A percentile compares a stretch with the other conserved stretches of the same genome.
Conservation (phyloP, 2,888 invertebrate species). For the Geotrupes spiniger region DNA sequence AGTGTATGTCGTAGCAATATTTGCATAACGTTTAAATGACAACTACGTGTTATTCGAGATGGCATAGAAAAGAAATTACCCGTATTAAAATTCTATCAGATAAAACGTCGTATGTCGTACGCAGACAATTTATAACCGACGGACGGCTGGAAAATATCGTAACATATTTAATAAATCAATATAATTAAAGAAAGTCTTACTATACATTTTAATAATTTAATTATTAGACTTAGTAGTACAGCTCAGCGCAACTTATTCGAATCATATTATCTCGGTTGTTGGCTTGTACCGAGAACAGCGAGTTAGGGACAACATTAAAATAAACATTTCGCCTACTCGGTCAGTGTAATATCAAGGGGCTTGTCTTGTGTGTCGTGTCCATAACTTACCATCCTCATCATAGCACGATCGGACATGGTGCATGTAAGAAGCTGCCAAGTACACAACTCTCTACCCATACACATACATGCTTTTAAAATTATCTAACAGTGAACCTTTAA, state of each 20-base stretch:
- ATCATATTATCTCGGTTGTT: slow-evolving; percentile 10
- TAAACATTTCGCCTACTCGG: slow-evolving; percentile 31
- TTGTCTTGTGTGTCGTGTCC: slow-evolving; percentile 27
- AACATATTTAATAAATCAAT: no score
- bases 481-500: no score
- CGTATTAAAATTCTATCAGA: slow-evolving; percentile 35
- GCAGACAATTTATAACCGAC: slow-evolving; percentile 3
- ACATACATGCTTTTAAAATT: no score
- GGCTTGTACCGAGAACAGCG: slow-evolving; percentile 12
- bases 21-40: slow-evolving; percentile 35
- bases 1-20: slow-evolving; percentile 20
- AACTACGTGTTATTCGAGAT: slow-evolving; percentile 32
- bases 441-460: no score
- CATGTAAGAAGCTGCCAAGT: slow-evolving; percentile 10
- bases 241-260: neutral
- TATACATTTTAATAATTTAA: no score
- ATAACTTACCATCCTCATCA: slow-evolving; percentile 29
- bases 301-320: slow-evolving; percentile 22
- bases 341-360: slow-evolving; percentile 26
- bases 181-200: no score
- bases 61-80: slow-evolving; percentile 27
- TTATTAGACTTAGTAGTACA: no score
- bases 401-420: slow-evolving; percentile 25
- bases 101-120: slow-evolving; percentile 22
- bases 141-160: no score